These are phyloP conservation scores for Tenodera sinensis DNA, from an alignment of 2,888 invertebrate species.

Conservation along the genomic window DNA sequence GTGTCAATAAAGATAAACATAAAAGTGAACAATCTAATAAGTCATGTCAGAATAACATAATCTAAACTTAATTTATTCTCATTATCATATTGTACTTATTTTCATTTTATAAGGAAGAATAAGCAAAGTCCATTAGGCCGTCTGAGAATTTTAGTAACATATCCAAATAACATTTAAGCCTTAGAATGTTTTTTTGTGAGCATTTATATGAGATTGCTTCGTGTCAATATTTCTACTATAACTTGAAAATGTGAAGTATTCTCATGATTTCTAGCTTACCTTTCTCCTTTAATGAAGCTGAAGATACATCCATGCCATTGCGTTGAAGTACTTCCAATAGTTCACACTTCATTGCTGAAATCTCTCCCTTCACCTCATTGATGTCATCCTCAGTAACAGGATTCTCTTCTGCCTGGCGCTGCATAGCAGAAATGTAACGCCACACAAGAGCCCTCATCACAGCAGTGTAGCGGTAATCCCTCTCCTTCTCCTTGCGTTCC, in stretches of 20 bases:
- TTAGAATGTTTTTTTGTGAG: no score
- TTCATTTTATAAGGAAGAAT: no score
- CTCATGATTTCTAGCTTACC: conserved; percentile 48
- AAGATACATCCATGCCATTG: conserved; percentile 82
- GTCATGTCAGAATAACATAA: no score
- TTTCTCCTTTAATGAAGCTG: conserved; percentile 69
- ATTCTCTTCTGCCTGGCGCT: conserved; percentile 76
- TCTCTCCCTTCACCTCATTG: conserved; percentile 91
- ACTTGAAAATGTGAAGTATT: not conserved
- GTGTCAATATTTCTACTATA: no score
- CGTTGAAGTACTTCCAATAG: conserved; percentile 82
- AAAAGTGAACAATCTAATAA: no score
- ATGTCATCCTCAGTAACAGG: conserved; percentile 90
- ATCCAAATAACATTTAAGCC: no score
- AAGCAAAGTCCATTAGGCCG: no score
- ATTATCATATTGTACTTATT: no score
- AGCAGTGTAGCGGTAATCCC: conserved; percentile 67
- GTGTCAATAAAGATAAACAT: no score
- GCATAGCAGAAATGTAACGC: conserved; percentile 86
- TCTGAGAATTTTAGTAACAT: no score
- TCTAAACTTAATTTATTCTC: no score
- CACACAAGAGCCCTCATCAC: conserved; percentile 90
- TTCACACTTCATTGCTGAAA: conserved; percentile 88
- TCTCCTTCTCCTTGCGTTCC: conserved; percentile 62
- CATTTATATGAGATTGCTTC: no score